Percentiles rank a stretch among this genome's conserved stretches.
phyloP scores from a whole-genome alignment of 2,797 vertebrate genomes.

The Oceanodroma leucorhoa region DNA sequence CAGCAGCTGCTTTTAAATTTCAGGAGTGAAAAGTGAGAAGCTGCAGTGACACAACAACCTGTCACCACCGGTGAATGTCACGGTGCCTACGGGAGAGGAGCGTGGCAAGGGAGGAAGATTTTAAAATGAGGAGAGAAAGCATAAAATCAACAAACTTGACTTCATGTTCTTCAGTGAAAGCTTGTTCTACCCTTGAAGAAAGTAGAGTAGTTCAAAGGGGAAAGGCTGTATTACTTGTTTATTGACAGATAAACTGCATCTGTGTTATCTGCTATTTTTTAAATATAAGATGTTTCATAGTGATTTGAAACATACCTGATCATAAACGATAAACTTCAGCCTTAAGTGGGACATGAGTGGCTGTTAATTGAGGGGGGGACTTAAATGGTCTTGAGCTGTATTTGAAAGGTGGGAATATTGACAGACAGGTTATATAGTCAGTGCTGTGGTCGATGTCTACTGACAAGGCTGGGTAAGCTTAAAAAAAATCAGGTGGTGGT shows the following conservation, averaged over 20 bases:
- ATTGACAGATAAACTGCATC: not conserved
- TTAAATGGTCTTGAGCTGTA: not conserved
- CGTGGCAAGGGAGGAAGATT: not conserved
- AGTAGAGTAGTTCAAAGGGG: not conserved
- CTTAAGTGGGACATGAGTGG: not conserved
- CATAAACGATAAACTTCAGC: not conserved
- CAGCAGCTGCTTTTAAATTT: not conserved
- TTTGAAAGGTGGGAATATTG: not conserved
- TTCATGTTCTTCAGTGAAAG: not conserved
- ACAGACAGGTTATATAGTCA: not conserved
- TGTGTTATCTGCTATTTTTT: not conserved
- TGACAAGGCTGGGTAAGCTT: not conserved
- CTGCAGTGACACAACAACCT: not conserved
- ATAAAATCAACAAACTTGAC: not conserved
- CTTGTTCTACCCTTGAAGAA: fast-evolving
- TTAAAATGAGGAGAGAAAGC: not conserved
- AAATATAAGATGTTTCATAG: not conserved
- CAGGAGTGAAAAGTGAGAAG: not conserved
- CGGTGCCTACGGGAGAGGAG: fast-evolving
- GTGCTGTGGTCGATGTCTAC: not conserved
- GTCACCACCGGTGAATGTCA: fast-evolving
- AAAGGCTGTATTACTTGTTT: not conserved
- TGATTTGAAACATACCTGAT: not conserved
- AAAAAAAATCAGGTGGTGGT: conserved; percentile 39
- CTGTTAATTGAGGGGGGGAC: not conserved